Evolutionary conservation across 2,797 vertebrate species (phyloP).

Genomic region (Coluber constrictor): DNA sequence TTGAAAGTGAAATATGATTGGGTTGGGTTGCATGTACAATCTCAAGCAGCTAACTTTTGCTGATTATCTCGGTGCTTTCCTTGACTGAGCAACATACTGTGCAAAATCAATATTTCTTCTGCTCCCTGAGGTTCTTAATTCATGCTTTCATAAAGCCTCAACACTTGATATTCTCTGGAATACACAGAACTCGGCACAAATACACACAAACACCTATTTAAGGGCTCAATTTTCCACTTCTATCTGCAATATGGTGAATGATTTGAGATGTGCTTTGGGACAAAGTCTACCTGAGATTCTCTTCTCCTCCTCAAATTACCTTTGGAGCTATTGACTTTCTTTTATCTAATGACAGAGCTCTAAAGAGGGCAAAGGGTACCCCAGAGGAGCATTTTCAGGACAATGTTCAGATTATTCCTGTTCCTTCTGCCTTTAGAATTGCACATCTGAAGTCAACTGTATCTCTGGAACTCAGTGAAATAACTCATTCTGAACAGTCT

Average conservation of each 20-base stretch:
- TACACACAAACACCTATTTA: slow-evolving; percentile 28
- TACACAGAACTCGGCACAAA: slow-evolving; percentile 27
- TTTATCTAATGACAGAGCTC: slow-evolving; percentile 30
- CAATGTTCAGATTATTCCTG: not conserved
- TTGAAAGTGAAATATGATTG: slow-evolving; percentile 20
- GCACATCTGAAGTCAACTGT: slow-evolving; percentile 36
- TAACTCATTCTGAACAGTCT: slow-evolving; percentile 29
- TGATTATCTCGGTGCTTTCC: slow-evolving; percentile 49
- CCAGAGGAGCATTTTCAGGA: slow-evolving; percentile 5
- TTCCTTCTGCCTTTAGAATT: slow-evolving; percentile 29
- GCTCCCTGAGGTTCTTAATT: slow-evolving; percentile 64
- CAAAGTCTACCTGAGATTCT: not conserved
- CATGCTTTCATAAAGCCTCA: slow-evolving; percentile 53
- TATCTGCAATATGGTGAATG: slow-evolving; percentile 13
- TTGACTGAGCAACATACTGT: slow-evolving; percentile 53
- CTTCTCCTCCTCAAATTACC: slow-evolving; percentile 17
- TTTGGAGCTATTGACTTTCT: not conserved
- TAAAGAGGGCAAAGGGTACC: slow-evolving; percentile 16
- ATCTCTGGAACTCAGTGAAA: slow-evolving; percentile 27
- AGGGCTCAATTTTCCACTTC: slow-evolving; percentile 26
- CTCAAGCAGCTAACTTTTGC: slow-evolving; percentile 35
- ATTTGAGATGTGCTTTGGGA: slow-evolving; percentile 29
- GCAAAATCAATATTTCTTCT: slow-evolving; percentile 60
- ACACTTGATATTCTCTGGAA: slow-evolving; percentile 58
- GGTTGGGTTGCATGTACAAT: not conserved